Evolutionary conservation across 1,140 invertebrate species (phyloP).

Genomic region (Tetraneura akinire): DNA sequence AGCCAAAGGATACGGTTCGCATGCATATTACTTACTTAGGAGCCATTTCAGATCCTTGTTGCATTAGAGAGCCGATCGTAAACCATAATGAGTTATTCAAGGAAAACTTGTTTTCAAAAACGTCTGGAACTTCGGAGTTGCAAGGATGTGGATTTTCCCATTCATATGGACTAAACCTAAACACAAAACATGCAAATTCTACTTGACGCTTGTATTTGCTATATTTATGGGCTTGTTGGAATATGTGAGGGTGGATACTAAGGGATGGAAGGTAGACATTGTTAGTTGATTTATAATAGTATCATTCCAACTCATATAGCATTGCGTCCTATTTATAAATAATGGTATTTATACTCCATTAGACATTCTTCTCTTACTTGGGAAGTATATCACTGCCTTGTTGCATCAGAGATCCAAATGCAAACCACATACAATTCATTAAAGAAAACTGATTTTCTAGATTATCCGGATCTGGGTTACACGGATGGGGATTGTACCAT

Average conservation of each 20-base stretch:
- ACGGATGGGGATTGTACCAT: conserved; percentile 84
- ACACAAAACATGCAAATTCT: conserved; percentile 53
- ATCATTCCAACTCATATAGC: not conserved
- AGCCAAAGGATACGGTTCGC: not conserved
- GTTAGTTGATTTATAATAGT: too few relatives aligned
- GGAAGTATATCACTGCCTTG: conserved; percentile 88
- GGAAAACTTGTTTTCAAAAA: conserved; percentile 64
- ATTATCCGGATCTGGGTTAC: conserved; percentile 74
- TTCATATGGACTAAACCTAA: conserved; percentile 63
- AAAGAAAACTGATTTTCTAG: conserved; percentile 89
- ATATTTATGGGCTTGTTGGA: not conserved
- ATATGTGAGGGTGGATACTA: not conserved
- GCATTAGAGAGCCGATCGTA: conserved; percentile 63
- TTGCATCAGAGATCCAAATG: conserved; percentile 92
- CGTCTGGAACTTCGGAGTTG: conserved; percentile 62
- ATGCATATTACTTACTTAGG: conserved; percentile 59
- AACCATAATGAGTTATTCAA: conserved; percentile 64
- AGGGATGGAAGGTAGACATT: not conserved
- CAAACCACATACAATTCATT: conserved; percentile 94
- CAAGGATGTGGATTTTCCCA: conserved; percentile 65
- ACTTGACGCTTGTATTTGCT: not conserved
- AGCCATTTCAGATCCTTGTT: conserved; percentile 63
- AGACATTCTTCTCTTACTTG: conserved; percentile 69
- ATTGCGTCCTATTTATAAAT: not conserved
- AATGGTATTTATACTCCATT: not conserved